These are phyloP conservation scores for Pithys albifrons DNA, from an alignment of 2,113 vertebrate species.

Conservation along the genomic window DNA sequence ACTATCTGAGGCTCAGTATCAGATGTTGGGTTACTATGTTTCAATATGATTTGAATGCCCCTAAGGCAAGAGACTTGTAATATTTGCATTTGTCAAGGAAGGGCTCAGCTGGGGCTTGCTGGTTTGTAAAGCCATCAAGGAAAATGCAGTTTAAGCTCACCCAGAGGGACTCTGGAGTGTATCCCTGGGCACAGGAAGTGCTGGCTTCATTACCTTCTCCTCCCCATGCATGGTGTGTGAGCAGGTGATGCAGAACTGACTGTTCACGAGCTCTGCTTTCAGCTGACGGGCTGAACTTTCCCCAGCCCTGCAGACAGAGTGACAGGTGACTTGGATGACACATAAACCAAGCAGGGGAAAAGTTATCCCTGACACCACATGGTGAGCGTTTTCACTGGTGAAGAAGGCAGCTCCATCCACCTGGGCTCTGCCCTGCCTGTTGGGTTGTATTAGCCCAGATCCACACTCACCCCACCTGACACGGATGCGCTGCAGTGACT, in stretches of 20 bases:
- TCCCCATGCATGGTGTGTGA: fast-evolving
- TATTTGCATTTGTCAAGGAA: neutral
- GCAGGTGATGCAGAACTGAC: neutral
- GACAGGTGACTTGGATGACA: neutral
- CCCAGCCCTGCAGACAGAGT: neutral
- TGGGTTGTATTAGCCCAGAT: neutral
- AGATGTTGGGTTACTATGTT: neutral
- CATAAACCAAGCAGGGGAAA: neutral
- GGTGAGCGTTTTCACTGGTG: neutral
- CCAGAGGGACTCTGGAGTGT: neutral
- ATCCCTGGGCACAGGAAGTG: neutral
- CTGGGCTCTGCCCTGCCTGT: neutral
- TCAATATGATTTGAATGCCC: neutral
- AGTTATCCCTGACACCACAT: neutral
- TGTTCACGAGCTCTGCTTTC: neutral
- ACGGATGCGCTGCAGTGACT: fast-evolving
- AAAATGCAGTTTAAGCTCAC: neutral
- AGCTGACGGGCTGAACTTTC: neutral
- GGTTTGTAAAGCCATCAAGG: neutral
- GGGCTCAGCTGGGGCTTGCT: neutral
- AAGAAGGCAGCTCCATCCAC: neutral
- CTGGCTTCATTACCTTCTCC: neutral
- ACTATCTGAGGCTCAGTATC: neutral
- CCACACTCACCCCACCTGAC: neutral
- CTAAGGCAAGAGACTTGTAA: neutral